Evolutionary conservation across 2,888 invertebrate species (phyloP).

Genomic region (Xylophagus ater): DNA sequence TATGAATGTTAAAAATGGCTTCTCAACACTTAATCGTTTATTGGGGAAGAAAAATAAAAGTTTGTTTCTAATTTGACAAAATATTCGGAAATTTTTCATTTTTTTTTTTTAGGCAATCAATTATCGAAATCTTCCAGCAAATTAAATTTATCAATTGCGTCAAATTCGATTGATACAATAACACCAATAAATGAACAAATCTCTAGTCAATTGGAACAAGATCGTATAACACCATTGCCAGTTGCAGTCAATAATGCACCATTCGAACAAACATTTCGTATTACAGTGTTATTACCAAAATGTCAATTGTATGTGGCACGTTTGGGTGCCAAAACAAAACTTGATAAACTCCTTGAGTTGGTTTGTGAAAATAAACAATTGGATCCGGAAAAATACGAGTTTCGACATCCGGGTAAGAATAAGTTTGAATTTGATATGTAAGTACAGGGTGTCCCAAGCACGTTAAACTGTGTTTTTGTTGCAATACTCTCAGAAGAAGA

Average conservation of each 20-base stretch:
- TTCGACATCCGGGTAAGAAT: slow-evolving; percentile 64
- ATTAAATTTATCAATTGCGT: slow-evolving; percentile 8
- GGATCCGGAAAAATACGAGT: slow-evolving; percentile 60
- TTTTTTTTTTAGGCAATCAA: slow-evolving; percentile 13
- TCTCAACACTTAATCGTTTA: slow-evolving; percentile 39
- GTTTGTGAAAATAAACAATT: slow-evolving; percentile 68
- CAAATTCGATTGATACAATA: slow-evolving; percentile 31
- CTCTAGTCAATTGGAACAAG: slow-evolving; percentile 39
- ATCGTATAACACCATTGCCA: slow-evolving; percentile 36
- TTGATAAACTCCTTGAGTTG: slow-evolving; percentile 57
- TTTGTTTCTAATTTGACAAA: not conserved
- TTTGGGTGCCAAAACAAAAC: slow-evolving; percentile 54
- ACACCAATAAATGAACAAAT: slow-evolving; percentile 32
- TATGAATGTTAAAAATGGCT: slow-evolving; percentile 33
- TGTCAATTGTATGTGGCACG: slow-evolving; percentile 69
- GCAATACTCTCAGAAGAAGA: too few relatives aligned
- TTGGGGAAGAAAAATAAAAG: slow-evolving; percentile 37
- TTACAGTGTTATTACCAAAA: slow-evolving; percentile 60
- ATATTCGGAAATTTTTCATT: not conserved
- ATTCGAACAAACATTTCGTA: slow-evolving; percentile 39
- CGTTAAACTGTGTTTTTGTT: too few relatives aligned
- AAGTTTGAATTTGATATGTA: too few relatives aligned
- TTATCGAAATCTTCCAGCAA: slow-evolving; percentile 17
- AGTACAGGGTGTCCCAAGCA: too few relatives aligned
- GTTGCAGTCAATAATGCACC: slow-evolving; percentile 37